These are phyloP conservation scores for Aleiodes alternator DNA, from an alignment of 2,888 invertebrate genomes.

Conservation along the genomic window DNA sequence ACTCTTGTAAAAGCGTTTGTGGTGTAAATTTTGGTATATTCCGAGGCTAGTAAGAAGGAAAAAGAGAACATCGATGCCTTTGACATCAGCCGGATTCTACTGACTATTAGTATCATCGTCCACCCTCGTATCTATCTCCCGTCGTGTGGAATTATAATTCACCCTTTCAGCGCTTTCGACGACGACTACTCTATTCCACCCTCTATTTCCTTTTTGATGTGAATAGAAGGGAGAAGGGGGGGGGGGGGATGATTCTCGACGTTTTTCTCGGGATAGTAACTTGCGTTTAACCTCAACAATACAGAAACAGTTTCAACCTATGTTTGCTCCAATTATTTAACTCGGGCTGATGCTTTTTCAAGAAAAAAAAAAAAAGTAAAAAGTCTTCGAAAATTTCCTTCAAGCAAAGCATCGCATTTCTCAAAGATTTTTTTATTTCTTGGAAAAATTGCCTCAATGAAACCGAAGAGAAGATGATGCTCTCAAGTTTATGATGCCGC, in stretches of 20 bases:
- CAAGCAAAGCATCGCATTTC: too few species aligned
- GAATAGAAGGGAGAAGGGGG: conserved; percentile 1
- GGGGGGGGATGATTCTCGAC: conserved; percentile 24
- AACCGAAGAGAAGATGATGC: too few species aligned
- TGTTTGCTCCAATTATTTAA: conserved; percentile 9
- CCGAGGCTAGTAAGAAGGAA: neutral
- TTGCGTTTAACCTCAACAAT: conserved; percentile 57
- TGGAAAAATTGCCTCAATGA: too few species aligned
- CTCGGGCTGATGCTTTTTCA: neutral
- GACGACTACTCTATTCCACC: conserved; percentile 23
- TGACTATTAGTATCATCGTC: conserved; percentile 62
- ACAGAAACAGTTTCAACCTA: conserved; percentile 41
- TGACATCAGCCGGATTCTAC: conserved; percentile 50
- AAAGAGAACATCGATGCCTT: conserved; percentile 33
- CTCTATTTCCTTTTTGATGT: conserved; percentile 18
- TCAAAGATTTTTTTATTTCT: too few species aligned
- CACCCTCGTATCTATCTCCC: conserved; percentile 51
- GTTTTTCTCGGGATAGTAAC: conserved; percentile 37
- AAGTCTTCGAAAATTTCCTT: neutral
- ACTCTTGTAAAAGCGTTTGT: conserved; percentile 19
- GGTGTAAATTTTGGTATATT: conserved; percentile 24
- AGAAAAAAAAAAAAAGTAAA: neutral
- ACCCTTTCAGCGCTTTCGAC: conserved; percentile 51
- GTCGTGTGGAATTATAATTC: conserved; percentile 59
- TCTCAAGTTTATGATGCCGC: too few species aligned